These are phyloP conservation scores for Rattus rattus DNA, from an alignment of 2,113 vertebrate species.

Conservation along the genomic window DNA sequence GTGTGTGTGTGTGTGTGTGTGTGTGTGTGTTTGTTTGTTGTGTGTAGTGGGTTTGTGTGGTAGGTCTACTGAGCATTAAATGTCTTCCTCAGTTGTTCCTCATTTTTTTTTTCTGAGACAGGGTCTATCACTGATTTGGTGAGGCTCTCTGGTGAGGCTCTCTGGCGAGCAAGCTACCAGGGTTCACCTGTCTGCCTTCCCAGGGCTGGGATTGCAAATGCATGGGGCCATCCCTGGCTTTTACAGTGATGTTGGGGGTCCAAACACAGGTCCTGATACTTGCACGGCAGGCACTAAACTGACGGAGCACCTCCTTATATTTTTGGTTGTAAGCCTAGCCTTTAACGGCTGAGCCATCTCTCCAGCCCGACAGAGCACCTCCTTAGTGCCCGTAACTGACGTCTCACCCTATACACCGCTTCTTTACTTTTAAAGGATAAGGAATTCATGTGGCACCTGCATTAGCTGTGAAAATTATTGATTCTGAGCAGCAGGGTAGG, in stretches of 20 bases:
- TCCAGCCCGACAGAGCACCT: too few relatives aligned
- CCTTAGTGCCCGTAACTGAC: neutral
- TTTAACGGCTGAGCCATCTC: too few relatives aligned
- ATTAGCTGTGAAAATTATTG: neutral
- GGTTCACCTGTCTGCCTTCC: neutral
- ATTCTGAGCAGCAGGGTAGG: neutral
- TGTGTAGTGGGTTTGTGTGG: neutral
- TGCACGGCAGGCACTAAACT: neutral
- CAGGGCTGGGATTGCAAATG: neutral
- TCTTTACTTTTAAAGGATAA: neutral
- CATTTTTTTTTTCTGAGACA: neutral
- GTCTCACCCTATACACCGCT: slow-evolving; percentile 14
- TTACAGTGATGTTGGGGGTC: neutral
- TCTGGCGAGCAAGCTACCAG: neutral
- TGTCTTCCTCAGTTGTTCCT: neutral
- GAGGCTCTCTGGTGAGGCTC: too few relatives aligned
- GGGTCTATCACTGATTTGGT: neutral
- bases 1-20: neutral
- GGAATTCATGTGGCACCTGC: neutral
- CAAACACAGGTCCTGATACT: too few relatives aligned
- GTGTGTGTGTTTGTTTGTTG: neutral
- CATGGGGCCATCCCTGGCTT: neutral
- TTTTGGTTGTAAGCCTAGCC: too few relatives aligned
- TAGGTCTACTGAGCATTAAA: neutral
- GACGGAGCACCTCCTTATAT: too few relatives aligned